Conservation (phyloP, 2,888 invertebrate genomes). For the Perithous albicinctus region DNA sequence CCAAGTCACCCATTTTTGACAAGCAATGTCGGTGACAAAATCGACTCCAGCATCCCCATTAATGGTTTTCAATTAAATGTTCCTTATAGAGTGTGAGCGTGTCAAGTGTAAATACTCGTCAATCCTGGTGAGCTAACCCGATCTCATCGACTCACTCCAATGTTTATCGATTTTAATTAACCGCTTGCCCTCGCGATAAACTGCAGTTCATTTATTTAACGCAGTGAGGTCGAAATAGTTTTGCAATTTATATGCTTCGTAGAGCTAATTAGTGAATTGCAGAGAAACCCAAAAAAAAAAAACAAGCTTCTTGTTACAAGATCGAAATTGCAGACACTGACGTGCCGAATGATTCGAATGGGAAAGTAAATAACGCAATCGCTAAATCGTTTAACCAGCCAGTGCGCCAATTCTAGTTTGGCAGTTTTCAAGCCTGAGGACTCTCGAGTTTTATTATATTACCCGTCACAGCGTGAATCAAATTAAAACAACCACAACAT, state of each 20-base stretch:
- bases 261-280: slow-evolving; percentile 8
- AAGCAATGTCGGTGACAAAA: no score
- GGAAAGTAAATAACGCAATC: slow-evolving; percentile 19
- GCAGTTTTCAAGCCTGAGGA: neutral
- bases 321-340: neutral
- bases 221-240: slow-evolving; percentile 13
- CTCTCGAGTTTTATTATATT: slow-evolving; percentile 6
- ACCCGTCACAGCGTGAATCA: slow-evolving; percentile 15
- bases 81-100: slow-evolving; percentile 53
- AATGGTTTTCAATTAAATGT: slow-evolving; percentile 54
- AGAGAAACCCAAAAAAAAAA: slow-evolving; percentile 6
- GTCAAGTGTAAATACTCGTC: slow-evolving; percentile 27
- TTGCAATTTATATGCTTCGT: slow-evolving; percentile 8
- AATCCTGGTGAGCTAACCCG: slow-evolving; percentile 18
- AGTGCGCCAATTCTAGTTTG: slow-evolving; percentile 8
- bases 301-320: slow-evolving; percentile 2
- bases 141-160: slow-evolving; percentile 30
- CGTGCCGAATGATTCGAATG: slow-evolving; percentile 6
- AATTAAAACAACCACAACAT: neutral
- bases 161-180: slow-evolving; percentile 49
- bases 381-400: neutral
- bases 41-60: no score
- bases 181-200: slow-evolving; percentile 8
- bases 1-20: no score
- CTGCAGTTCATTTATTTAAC: slow-evolving; percentile 3